A percentile compares a stretch with the other conserved stretches of the same genome.
Conservation (phyloP, 1,140 invertebrate genomes). For the Drosophila pseudoobscura region DNA sequence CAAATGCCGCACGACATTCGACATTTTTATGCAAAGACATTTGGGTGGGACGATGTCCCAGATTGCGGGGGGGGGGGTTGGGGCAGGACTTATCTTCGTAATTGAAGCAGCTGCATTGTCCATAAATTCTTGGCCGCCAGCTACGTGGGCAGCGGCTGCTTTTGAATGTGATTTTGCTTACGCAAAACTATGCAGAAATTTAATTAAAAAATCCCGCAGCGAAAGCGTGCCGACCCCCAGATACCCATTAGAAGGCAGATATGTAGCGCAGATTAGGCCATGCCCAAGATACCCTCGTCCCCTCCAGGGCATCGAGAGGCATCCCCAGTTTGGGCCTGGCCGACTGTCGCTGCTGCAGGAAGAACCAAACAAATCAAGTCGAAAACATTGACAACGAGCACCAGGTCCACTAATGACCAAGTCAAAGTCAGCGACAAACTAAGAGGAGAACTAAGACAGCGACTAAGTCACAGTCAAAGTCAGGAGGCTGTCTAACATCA, state of each 20-base stretch:
- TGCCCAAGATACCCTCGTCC: too few relatives aligned
- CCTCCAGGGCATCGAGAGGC: not conserved
- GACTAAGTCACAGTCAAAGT: constrained; percentile 16
- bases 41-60: constrained; percentile 18
- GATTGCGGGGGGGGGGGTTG: constrained; percentile 3
- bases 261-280: too few relatives aligned
- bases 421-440: constrained; percentile 17
- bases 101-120: constrained; percentile 79
- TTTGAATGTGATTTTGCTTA: constrained; percentile 58
- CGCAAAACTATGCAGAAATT: constrained; percentile 66
- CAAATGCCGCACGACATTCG: constrained; percentile 75
- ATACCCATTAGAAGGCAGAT: not conserved
- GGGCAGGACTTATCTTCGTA: constrained; percentile 66
- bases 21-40: constrained; percentile 75
- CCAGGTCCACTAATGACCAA: constrained; percentile 45
- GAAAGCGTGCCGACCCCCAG: not conserved
- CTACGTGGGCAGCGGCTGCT: constrained; percentile 71
- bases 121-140: constrained; percentile 64
- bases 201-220: constrained; percentile 58
- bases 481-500: constrained; percentile 57
- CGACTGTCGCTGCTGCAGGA: constrained; percentile 18
- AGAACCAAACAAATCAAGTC: constrained; percentile 45
- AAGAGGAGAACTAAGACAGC: constrained; percentile 7
- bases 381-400: constrained; percentile 30
- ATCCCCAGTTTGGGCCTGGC: constrained; percentile 8